Evolutionary conservation across 2,888 invertebrate species (phyloP).

Genomic region (Heliconius hortense): DNA sequence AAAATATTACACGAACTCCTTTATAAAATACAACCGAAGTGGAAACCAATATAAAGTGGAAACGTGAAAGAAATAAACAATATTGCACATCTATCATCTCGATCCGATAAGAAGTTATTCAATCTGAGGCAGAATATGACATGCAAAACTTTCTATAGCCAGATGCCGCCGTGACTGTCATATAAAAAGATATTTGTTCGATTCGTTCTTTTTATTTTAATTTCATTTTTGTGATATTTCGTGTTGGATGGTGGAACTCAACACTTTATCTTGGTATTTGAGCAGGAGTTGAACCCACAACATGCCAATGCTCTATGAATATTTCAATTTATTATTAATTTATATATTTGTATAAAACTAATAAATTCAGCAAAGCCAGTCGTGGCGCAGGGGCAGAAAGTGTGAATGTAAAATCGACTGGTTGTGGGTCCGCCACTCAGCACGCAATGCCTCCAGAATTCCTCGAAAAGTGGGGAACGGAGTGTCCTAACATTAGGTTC

Average conservation of each 20-base stretch:
- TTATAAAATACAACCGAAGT: neutral
- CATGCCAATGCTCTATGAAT: too few relatives aligned
- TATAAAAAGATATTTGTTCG: constrained; percentile 20
- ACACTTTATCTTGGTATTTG: too few relatives aligned
- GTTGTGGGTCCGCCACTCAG: too few relatives aligned
- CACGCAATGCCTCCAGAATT: too few relatives aligned
- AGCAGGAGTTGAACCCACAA: too few relatives aligned
- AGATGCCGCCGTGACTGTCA: constrained; percentile 36
- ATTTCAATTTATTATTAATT: too few relatives aligned
- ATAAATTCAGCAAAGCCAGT: too few relatives aligned
- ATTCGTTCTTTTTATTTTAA: neutral
- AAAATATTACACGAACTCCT: neutral
- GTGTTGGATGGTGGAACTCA: neutral
- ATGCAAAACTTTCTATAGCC: constrained; percentile 47
- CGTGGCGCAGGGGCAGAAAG: too few relatives aligned
- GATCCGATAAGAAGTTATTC: constrained; percentile 45
- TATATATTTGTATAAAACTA: too few relatives aligned
- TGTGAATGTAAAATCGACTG: too few relatives aligned
- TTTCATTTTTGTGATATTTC: constrained; percentile 19
- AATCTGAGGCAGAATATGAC: constrained; percentile 47
- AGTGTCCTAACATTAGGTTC: too few relatives aligned
- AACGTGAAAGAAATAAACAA: constrained; percentile 22
- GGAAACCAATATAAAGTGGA: constrained; percentile 11
- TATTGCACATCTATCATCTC: constrained; percentile 27
- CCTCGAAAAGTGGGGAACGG: too few relatives aligned